Evolutionary conservation across 2,797 vertebrate species (phyloP).

Genomic region (Thripadectes ignobilis): DNA sequence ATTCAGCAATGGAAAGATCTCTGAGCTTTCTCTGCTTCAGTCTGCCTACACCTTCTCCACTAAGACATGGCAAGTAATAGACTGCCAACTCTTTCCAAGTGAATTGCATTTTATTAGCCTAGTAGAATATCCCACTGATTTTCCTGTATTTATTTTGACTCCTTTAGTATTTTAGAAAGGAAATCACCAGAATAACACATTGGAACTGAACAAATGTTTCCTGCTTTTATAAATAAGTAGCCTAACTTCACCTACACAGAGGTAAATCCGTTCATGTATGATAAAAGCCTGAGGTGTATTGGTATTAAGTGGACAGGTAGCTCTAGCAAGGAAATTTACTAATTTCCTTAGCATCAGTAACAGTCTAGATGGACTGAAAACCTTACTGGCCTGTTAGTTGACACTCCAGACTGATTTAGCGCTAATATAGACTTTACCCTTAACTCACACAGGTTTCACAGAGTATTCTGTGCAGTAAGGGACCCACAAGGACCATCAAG

Average conservation of each 20-base stretch:
- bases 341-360: not conserved
- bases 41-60: not conserved
- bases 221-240: not conserved
- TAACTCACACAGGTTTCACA: not conserved
- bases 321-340: not conserved
- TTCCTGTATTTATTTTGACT: not conserved
- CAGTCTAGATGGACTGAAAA: not conserved
- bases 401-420: not conserved
- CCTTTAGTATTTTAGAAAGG: not conserved
- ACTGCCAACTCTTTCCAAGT: not conserved
- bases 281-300: not conserved
- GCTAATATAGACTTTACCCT: not conserved
- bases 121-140: not conserved
- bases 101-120: not conserved
- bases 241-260: not conserved
- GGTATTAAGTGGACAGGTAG: not conserved
- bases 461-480: not conserved
- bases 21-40: not conserved
- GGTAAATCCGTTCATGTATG: not conserved
- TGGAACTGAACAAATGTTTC: not conserved
- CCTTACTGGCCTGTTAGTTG: not conserved
- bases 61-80: not conserved
- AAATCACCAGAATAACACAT: not conserved
- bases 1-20: not conserved
- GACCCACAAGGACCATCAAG: not conserved